Base-by-base conservation (phyloP, 2,113 vertebrate genomes). In the Gila orcuttii region DNA sequence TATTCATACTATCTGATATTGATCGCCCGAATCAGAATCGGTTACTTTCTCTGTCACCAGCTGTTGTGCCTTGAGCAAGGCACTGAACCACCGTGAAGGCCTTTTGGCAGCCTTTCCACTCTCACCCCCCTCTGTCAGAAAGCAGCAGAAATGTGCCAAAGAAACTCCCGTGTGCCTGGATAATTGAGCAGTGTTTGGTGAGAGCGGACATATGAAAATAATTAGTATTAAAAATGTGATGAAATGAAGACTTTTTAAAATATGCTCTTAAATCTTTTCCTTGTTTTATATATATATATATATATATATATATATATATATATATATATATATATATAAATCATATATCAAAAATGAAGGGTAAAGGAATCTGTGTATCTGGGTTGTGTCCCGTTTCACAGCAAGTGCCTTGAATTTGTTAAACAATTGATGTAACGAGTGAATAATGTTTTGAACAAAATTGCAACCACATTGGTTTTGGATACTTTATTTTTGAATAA, bases 381-480 rank as follows among this genome's bases (percentile, higher is more conserved):
- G 36, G 39, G 6, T 62, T 79, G 11, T 17, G 23, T 79, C 33
- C 33, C 11, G 23, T 79, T 79, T 77, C 62, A 78, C 74, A 57
- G 60, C 31, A 85, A 76, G 45, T 21, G 52, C 60, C 69, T 76
- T 83, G 33, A n/a, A 75, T 84, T 68, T 84, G 25, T 76, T 84
- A 36, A 15, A 36, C 25, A 78, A 25, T 8, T n/a, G 3, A 31
- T 76, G 4, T 6, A 42, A 42, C 4, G 4, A 71, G 10, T 64
- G 60, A 64, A 68, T 1, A 4, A 31, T 23, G 33, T 47, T 69
- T 59, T 59, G 23, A 3, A 57, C 23, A 50, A 36, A 52, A 66
- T 31, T 13, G 66, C 21, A 33, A 33, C 28, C 28, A 66, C 13
- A 17, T 69, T 69, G 66, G 33, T 57, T 57, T 57, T 83, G 81